Evolutionary conservation across 1,140 invertebrate species (phyloP).

Genomic region (Drosophila busckii): DNA sequence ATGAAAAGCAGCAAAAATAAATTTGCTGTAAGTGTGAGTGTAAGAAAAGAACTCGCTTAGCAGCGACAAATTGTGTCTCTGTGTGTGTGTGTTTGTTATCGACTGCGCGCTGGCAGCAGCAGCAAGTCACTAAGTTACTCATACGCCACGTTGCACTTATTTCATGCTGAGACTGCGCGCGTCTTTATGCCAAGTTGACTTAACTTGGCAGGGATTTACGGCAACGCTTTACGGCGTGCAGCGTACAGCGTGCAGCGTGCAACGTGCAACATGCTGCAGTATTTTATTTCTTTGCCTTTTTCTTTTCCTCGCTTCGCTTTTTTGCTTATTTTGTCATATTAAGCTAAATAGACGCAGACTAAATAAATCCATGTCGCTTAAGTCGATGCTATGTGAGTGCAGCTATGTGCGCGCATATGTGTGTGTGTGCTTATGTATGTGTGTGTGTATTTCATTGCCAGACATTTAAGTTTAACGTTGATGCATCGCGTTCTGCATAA

Average conservation of each 20-base stretch:
- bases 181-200: conserved; percentile 68
- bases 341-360: conserved; percentile 70
- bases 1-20: conserved; percentile 44
- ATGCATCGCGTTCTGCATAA: conserved; percentile 64
- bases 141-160: conserved; percentile 74
- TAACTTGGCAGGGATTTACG: conserved; percentile 77
- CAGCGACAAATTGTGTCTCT: conserved; percentile 70
- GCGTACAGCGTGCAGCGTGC: conserved; percentile 16
- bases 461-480: conserved; percentile 66
- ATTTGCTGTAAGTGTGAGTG: not conserved
- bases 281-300: conserved; percentile 1
- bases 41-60: conserved; percentile 34
- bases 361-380: conserved; percentile 74
- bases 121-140: conserved; percentile 50
- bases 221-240: conserved; percentile 49
- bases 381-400: conserved; percentile 53
- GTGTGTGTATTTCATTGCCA: conserved; percentile 59
- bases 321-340: conserved; percentile 41
- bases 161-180: conserved; percentile 39
- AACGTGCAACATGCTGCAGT: conserved; percentile 24
- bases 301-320: not conserved
- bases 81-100: conserved; percentile 48
- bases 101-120: conserved; percentile 22
- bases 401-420: conserved; percentile 20
- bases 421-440: conserved; percentile 19